Conservation (phyloP, 2,797 vertebrate species). For the Chaetophractus vellerosus region DNA sequence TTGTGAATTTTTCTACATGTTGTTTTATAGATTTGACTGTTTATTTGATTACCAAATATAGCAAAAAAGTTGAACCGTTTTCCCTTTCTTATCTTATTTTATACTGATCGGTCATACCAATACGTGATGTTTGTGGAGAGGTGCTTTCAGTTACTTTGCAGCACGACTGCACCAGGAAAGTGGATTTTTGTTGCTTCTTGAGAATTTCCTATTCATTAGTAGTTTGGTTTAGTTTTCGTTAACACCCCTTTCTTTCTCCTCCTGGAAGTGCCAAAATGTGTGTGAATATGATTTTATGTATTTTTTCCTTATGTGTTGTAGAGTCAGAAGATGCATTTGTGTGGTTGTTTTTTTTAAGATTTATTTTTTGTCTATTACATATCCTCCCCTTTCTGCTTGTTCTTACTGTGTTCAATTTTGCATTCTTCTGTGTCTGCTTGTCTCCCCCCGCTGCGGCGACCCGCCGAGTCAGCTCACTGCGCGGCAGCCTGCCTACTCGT, state of each 20-base stretch:
- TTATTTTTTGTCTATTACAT: no score
- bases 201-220: conserved; percentile 14
- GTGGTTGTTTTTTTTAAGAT: no score
- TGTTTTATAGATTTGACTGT: conserved; percentile 25
- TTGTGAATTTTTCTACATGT: conserved; percentile 31
- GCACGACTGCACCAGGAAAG: background rate
- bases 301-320: background rate
- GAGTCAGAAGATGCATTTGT: conserved; percentile 9
- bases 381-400: no score
- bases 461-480: no score
- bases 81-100: background rate
- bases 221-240: conserved; percentile 67
- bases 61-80: background rate
- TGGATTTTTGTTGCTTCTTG: background rate
- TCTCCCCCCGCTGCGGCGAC: no score
- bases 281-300: background rate
- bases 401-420: no score
- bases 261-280: background rate
- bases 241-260: background rate
- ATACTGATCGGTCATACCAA: background rate
- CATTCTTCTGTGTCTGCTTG: no score
- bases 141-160: background rate
- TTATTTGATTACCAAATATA: conserved; percentile 41
- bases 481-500: no score
- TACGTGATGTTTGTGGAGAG: background rate